Conservation (phyloP, 1,140 invertebrate genomes). For the Rhagoletis pomonella region DNA sequence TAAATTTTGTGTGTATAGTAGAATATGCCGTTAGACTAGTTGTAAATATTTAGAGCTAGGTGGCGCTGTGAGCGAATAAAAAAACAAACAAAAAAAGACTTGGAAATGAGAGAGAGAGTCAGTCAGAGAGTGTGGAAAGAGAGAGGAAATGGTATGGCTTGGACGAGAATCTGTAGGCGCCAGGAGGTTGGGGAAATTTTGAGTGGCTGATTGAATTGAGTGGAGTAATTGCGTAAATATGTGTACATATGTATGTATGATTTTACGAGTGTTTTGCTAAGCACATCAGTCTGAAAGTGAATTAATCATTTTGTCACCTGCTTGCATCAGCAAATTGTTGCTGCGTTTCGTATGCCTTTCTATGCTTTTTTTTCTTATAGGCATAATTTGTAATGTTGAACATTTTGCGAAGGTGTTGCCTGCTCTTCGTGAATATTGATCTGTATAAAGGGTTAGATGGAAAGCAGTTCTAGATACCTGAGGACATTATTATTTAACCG, state of each 20-base stretch:
- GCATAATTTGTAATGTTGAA: neutral
- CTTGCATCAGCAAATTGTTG: neutral
- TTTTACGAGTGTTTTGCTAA: neutral
- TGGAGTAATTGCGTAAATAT: neutral
- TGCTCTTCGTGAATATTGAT: too few species aligned
- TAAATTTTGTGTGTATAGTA: slow-evolving; percentile 67
- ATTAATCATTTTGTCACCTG: slow-evolving; percentile 18
- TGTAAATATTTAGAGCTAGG: slow-evolving; percentile 56
- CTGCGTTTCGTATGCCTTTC: neutral
- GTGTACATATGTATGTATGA: neutral
- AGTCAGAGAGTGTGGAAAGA: neutral
- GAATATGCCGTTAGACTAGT: slow-evolving; percentile 53
- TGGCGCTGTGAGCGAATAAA: slow-evolving; percentile 43
- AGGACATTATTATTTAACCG: too few species aligned
- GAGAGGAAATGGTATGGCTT: neutral
- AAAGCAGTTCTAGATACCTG: too few species aligned
- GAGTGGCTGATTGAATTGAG: neutral
- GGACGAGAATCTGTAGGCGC: neutral
- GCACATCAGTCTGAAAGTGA: neutral
- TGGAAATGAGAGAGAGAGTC: neutral
- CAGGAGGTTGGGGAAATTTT: neutral
- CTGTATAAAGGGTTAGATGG: too few species aligned
- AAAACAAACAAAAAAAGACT: neutral
- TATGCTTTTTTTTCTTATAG: slow-evolving; percentile 36
- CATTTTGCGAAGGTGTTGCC: neutral